A percentile compares a stretch with the other conserved stretches of the same genome.
phyloP scores from a whole-genome alignment of 1,140 invertebrate species.

The Gonatopus flavifemur region DNA sequence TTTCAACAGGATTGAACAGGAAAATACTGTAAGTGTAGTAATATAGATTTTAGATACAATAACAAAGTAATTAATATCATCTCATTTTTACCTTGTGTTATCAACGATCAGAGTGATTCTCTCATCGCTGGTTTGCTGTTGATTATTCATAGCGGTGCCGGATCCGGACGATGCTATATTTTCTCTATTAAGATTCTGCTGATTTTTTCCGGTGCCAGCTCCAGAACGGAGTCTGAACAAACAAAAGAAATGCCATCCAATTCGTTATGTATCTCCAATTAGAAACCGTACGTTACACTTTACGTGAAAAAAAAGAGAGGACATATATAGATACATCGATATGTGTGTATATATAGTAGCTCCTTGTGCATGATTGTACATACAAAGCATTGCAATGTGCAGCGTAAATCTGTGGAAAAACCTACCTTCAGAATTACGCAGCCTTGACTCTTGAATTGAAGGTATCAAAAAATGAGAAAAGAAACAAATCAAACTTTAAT shows the following conservation, averaged over 20 bases:
- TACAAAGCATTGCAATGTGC: slow-evolving; percentile 12
- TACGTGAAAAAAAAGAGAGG: too few species aligned
- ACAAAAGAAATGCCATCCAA: slow-evolving; percentile 19
- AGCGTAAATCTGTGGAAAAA: slow-evolving; percentile 32
- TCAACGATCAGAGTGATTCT: slow-evolving; percentile 90
- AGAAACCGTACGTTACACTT: slow-evolving; percentile 43
- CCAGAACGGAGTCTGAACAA: slow-evolving; percentile 44
- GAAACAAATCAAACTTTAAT: too few species aligned
- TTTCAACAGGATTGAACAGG: not conserved
- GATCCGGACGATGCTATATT: slow-evolving; percentile 34
- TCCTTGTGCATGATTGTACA: too few species aligned
- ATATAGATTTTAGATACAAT: not conserved
- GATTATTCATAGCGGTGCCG: slow-evolving; percentile 29
- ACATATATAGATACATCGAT: too few species aligned
- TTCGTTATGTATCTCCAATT: slow-evolving; percentile 39
- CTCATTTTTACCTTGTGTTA: slow-evolving; percentile 71
- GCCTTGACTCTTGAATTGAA: slow-evolving; percentile 14
- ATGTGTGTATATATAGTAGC: too few species aligned
- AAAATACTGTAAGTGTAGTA: not conserved
- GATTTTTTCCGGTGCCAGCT: slow-evolving; percentile 41
- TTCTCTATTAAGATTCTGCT: slow-evolving; percentile 45
- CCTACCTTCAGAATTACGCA: slow-evolving; percentile 32
- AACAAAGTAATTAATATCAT: not conserved
- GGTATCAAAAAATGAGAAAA: slow-evolving; percentile 7
- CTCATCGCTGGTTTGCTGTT: slow-evolving; percentile 64